Evolutionary conservation across 1,140 invertebrate species (phyloP), one percentile per base, ranked within the genome.

Genomic region (Drosophila ironensis): DNA sequence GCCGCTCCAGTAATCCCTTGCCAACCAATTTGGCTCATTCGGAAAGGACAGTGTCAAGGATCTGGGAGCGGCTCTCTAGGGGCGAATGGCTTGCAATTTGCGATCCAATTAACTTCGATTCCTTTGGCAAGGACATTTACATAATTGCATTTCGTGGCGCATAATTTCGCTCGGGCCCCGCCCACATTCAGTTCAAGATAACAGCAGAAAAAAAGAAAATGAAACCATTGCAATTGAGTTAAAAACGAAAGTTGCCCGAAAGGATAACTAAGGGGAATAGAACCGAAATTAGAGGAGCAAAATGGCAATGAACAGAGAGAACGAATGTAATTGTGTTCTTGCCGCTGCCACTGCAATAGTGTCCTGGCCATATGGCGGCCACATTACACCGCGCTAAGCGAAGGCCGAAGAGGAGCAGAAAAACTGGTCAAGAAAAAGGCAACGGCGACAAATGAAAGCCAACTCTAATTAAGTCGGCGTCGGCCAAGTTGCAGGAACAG

Each of bases 31-130:
- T 59, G 45, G 9, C 42, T 42, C 52, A 75, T 68, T 72, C 47
- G 14, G 48, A n/a, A n/a, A n/a, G n/a, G n/a, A 50, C 40, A 54
- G 47, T 41, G 37, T 41, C 30, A 27, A 48, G 44, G 25, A 56
- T 66, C 37, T 16, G 19, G 50, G 14, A 17, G 33, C 33, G 33
- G 14, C 5, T 37, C 33, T 37, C 33, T 37, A 37, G 51, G 59
- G 67, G 51, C 63, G 64, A 82, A 76, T 82, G 67, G 54, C 77
- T 72, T 56, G 56, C 75, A 67, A 73, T 74, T 84, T 84, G 82
- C 70, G 48, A 86, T 82, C 80, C 80, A 84, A 84, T 84, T 84
- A 84, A 84, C 78, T 84, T 84, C 80, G 78, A 84, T 84, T 84
- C 69, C 48, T 67, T 53, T 51, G 42, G 60, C 69, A 57, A 59